Conservation (phyloP, 2,888 invertebrate species). For the Endotricha flammealis region DNA sequence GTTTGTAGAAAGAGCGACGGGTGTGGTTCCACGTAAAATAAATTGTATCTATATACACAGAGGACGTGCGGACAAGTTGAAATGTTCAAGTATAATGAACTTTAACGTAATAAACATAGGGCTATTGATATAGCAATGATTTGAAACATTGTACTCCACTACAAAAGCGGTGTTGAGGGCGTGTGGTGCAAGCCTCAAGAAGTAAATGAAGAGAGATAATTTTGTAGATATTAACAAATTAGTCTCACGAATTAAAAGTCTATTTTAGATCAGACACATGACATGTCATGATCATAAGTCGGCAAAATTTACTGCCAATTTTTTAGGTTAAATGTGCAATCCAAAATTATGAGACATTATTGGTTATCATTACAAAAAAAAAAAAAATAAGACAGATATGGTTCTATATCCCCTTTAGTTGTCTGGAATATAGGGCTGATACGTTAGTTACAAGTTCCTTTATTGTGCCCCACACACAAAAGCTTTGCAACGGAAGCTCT, state of each 20-base stretch:
- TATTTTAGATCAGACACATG: too few species aligned
- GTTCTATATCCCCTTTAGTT: too few species aligned
- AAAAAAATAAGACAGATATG: too few species aligned
- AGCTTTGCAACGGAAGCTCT: slow-evolving; percentile 7
- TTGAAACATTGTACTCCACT: slow-evolving; percentile 4
- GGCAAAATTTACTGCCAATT: too few species aligned
- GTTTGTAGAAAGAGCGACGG: neutral
- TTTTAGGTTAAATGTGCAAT: too few species aligned
- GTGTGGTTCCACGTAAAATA: slow-evolving; percentile 8
- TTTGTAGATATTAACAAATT: too few species aligned
- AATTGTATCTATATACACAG: slow-evolving; percentile 6
- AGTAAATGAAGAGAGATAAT: too few species aligned
- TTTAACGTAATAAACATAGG: neutral
- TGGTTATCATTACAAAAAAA: neutral
- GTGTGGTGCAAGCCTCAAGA: slow-evolving; percentile 5
- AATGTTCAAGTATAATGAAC: neutral
- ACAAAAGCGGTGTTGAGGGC: slow-evolving; percentile 6
- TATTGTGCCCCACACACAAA: slow-evolving; percentile 4
- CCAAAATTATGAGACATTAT: neutral
- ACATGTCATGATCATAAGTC: too few species aligned
- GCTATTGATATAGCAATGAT: neutral
- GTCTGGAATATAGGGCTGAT: too few species aligned
- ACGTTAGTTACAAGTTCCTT: too few species aligned
- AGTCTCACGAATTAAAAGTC: too few species aligned
- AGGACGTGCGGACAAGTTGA: neutral